Base-by-base conservation (phyloP, 2,797 vertebrate genomes). In the Schizopygopsis pylzovi region DNA sequence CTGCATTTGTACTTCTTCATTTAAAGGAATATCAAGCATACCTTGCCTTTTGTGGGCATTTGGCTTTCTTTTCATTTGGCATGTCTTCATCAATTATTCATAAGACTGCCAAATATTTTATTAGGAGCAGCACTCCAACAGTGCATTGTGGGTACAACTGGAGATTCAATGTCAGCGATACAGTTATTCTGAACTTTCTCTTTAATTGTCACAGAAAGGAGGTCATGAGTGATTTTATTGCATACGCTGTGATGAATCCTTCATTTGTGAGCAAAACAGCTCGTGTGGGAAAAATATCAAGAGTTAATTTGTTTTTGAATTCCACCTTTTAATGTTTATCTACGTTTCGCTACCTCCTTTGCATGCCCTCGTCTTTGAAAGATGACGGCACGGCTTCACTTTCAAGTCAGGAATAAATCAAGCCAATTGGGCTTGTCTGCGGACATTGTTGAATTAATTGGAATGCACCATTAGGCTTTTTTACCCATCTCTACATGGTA, bases 391-490 rank as follows among this genome's bases (percentile, higher is more conserved):
- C 2, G 10, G 41, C 47, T 87, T 90, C 67, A 90, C 93, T 95
- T 95, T 95, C 89, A 95, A 94, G 92, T 94, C 91, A 88, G 86
- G 92, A 94, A 93, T 96, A 95, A 96, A 96, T 95, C 95, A 95
- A 87, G 92, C 92, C 94, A 90, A 92, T 92, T 92, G 92, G 91
- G 92, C 88, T 95, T 90, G 93, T 94, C 93, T 94, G 92, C 93
- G 93, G 93, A 94, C 93, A 93, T 92, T 94, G 90, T 92, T 92
- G 90, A 94, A 94, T 94, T 95, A 96, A 95, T 95, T 95, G 94
- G 94, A 94, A 93, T 94, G 92, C 91, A 93, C 94, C 95, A 93
- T 93, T 85, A 92, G 92, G 92, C 94, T 93, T 94, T 95, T 93
- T 93, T 93, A 93, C 93, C 92, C 94, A 93, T 96, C 95, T 95